Conservation (phyloP, 2,113 vertebrate genomes). For the Upupa epops region DNA sequence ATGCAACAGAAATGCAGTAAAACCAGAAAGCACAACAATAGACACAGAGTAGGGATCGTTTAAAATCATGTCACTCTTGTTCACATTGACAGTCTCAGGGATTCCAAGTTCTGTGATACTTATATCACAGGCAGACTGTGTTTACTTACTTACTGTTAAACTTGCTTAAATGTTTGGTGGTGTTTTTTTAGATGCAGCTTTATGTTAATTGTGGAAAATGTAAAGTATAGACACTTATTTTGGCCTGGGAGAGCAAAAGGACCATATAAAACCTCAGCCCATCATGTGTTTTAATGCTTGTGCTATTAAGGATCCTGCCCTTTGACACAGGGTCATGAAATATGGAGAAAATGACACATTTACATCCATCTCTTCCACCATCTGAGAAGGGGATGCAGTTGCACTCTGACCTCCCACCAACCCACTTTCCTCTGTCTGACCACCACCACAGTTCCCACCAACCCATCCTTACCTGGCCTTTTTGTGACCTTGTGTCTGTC, state of each 20-base stretch:
- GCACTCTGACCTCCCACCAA: background rate
- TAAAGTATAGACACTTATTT: background rate
- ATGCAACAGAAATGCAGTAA: background rate
- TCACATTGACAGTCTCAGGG: background rate
- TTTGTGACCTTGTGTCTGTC: background rate
- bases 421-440: background rate
- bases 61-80: background rate
- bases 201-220: background rate
- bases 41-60: background rate
- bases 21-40: background rate
- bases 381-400: background rate
- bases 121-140: background rate
- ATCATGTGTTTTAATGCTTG: background rate
- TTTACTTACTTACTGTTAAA: background rate
- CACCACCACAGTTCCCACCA: background rate
- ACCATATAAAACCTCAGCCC: background rate
- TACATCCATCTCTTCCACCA: background rate
- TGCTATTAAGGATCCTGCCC: conserved; percentile 6
- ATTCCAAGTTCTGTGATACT: background rate
- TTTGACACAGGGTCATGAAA: conserved; percentile 20
- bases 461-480: background rate
- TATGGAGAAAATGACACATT: conserved; percentile 10
- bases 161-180: background rate
- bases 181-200: background rate
- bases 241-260: background rate